Conservation (phyloP, 35 echinoderm and acorn worm genomes). For the Apostichopus californicus region DNA sequence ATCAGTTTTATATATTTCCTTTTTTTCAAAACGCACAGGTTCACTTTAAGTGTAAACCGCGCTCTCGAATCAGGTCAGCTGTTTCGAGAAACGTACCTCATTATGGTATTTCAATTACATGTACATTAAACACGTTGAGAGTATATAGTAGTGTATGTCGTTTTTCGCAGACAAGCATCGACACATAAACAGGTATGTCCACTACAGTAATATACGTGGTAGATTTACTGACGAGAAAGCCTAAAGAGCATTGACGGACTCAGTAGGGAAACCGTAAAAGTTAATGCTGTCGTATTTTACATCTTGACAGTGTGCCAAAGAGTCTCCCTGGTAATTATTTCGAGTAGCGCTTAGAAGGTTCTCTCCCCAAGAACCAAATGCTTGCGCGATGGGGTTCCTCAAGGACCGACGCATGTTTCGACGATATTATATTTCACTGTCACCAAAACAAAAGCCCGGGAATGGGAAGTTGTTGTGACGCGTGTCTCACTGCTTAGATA, state of each 20-base stretch:
- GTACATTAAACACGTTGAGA: too few species aligned
- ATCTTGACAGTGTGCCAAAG: constrained; percentile 16
- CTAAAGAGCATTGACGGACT: constrained; percentile 8
- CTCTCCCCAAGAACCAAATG: not conserved
- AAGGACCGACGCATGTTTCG: constrained; percentile 10
- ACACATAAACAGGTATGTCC: constrained; percentile 6
- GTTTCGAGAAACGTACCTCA: too few species aligned
- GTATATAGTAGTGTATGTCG: too few species aligned
- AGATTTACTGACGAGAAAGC: not conserved
- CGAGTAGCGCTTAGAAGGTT: not conserved
- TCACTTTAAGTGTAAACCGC: too few species aligned
- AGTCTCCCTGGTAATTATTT: constrained; percentile 6
- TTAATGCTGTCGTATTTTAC: constrained; percentile 23
- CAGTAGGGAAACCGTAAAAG: constrained; percentile 17
- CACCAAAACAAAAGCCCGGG: constrained; percentile 1
- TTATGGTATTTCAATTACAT: too few species aligned
- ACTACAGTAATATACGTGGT: not conserved
- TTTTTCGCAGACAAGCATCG: not conserved
- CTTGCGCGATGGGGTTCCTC: constrained; percentile 5
- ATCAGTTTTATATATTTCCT: too few species aligned
- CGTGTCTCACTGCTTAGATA: not conserved
- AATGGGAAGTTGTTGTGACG: constrained; percentile 14
- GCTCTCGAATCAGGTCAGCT: too few species aligned
- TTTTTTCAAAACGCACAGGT: too few species aligned
- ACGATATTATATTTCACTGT: constrained; percentile 8